Evolutionary conservation across 2,888 invertebrate species (phyloP).

Genomic region (Athetis lepigone): DNA sequence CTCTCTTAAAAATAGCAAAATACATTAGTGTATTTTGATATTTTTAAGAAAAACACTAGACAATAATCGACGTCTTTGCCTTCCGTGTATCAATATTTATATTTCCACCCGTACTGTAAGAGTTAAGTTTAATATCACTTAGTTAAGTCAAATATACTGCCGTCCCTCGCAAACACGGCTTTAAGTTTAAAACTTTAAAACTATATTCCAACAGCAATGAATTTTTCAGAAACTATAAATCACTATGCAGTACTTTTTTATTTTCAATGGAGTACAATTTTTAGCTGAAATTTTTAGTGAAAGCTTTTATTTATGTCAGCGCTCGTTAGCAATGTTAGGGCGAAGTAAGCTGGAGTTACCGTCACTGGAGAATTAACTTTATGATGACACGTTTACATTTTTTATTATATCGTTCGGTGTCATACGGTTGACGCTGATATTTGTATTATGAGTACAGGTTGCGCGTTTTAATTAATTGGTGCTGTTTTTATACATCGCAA

Average conservation of each 20-base stretch:
- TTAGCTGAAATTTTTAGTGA: conserved; percentile 44
- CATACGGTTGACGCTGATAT: neutral
- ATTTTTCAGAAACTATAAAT: conserved; percentile 54
- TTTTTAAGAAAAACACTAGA: neutral
- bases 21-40: no score
- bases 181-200: conserved; percentile 47
- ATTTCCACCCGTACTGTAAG: neutral
- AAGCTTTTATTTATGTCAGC: conserved; percentile 55
- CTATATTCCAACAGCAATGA: conserved; percentile 52
- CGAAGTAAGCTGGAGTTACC: conserved; percentile 30
- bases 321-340: conserved; percentile 51
- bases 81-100: neutral
- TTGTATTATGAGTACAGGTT: neutral
- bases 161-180: conserved; percentile 28
- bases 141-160: conserved; percentile 10
- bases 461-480: neutral
- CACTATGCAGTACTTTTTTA: conserved; percentile 44
- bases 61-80: no score
- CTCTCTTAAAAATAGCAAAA: no score
- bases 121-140: conserved; percentile 3
- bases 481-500: neutral
- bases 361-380: conserved; percentile 14
- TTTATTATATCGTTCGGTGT: neutral
- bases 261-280: conserved; percentile 46
- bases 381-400: conserved; percentile 1